phyloP scores from a whole-genome alignment of 2,888 invertebrate species.

The Parnassius apollo region DNA sequence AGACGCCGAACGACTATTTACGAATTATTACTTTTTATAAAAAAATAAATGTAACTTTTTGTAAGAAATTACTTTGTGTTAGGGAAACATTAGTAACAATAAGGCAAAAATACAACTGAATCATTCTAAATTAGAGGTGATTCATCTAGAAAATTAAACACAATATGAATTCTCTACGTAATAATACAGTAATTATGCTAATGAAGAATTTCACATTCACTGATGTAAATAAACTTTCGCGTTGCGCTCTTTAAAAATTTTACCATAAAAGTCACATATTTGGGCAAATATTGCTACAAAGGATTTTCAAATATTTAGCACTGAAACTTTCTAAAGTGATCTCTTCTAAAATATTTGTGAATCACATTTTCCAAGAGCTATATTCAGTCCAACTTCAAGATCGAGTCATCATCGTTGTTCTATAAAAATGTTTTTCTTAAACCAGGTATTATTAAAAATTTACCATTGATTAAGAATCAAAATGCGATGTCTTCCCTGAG shows the following conservation, averaged over 20 bases:
- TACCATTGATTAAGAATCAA: too few species aligned
- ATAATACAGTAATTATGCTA: constrained; percentile 1
- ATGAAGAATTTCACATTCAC: constrained; percentile 2
- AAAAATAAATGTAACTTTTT: too few species aligned
- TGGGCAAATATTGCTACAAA: not conserved
- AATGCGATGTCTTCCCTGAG: too few species aligned
- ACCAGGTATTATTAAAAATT: too few species aligned
- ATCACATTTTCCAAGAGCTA: not conserved
- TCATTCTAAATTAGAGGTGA: not conserved
- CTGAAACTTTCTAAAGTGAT: not conserved
- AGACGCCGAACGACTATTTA: too few species aligned
- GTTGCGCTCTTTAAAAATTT: not conserved
- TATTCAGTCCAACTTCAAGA: too few species aligned
- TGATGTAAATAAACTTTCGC: constrained; percentile 12
- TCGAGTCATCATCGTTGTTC: too few species aligned
- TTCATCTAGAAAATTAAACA: not conserved
- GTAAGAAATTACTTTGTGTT: too few species aligned
- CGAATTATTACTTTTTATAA: too few species aligned
- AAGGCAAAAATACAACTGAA: not conserved
- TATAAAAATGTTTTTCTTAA: too few species aligned
- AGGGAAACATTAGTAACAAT: too few species aligned
- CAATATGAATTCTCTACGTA: not conserved
- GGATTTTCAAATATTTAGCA: not conserved
- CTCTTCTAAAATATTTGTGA: not conserved
- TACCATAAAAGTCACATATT: not conserved